phyloP scores from a whole-genome alignment of 2,113 vertebrate species.

The Bufo gargarizans region DNA sequence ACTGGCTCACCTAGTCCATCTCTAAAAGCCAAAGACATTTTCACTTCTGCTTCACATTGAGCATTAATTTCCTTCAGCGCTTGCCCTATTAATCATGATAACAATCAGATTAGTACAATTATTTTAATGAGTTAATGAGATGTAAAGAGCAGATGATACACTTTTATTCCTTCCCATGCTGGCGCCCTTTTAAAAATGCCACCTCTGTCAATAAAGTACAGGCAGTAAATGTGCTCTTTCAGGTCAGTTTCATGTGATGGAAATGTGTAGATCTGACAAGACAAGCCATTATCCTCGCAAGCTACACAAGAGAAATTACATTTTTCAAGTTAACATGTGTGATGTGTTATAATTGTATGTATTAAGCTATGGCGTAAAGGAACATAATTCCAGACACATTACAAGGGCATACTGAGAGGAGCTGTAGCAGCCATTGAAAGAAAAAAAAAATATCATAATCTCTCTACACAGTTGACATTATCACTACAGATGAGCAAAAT shows the following conservation, averaged over 20 bases:
- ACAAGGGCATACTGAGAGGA: too few relatives aligned
- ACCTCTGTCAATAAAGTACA: constrained; percentile 72
- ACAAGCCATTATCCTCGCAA: constrained; percentile 58
- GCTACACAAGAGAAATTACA: not conserved
- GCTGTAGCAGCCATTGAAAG: too few relatives aligned
- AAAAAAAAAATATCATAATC: too few relatives aligned
- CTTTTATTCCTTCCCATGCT: constrained; percentile 70
- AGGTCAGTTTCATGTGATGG: constrained; percentile 56
- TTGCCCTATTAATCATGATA: constrained; percentile 80
- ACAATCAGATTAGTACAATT: constrained; percentile 81
- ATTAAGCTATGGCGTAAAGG: too few relatives aligned
- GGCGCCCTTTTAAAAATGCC: constrained; percentile 67
- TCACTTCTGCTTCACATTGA: constrained; percentile 65
- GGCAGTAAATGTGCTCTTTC: constrained; percentile 61
- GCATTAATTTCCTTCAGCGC: constrained; percentile 76
- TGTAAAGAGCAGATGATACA: constrained; percentile 66
- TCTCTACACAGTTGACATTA: too few relatives aligned
- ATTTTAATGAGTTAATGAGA: constrained; percentile 78
- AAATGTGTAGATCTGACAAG: constrained; percentile 57
- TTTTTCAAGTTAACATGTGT: not conserved
- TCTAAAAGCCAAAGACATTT: constrained; percentile 55
- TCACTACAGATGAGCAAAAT: too few relatives aligned
- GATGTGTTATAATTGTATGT: not conserved
- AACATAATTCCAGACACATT: not conserved
- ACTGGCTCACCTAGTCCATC: constrained; percentile 55